Percentiles rank a stretch among this genome's conserved stretches.
Evolutionary conservation across 2,888 invertebrate species (phyloP).

Genomic region (Buathra laborator): DNA sequence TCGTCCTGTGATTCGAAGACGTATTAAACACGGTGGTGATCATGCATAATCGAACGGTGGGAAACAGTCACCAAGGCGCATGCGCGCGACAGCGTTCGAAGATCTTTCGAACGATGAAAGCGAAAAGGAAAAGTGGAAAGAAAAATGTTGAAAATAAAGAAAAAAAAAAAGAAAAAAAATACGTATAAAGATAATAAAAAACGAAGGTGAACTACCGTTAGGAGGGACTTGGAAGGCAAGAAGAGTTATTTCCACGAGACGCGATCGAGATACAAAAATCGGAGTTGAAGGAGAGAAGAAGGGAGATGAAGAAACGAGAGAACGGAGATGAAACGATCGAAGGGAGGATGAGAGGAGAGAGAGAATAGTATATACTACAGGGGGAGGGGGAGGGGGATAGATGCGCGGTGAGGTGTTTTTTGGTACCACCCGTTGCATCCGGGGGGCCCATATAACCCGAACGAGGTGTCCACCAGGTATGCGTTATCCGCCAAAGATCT

Average conservation of each 20-base stretch:
- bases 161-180: conserved; percentile 18
- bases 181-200: conserved; percentile 37
- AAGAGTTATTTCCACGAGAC: conserved; percentile 78
- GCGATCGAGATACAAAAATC: conserved; percentile 69
- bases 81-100: conserved; percentile 7
- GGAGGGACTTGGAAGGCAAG: conserved; percentile 56
- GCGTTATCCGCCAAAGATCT: conserved; percentile 82
- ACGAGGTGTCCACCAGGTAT: conserved; percentile 84
- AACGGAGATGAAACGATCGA: conserved; percentile 48
- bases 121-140: conserved; percentile 11
- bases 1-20: no score
- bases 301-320: conserved; percentile 6
- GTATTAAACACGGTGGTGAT: no score
- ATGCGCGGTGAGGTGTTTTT: conserved; percentile 67
- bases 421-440: conserved; percentile 75
- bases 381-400: conserved; percentile 58
- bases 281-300: conserved; percentile 29
- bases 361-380: conserved; percentile 3
- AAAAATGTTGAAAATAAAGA: not conserved
- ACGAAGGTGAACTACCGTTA: conserved; percentile 70
- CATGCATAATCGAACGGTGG: no score
- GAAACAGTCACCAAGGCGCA: not conserved
- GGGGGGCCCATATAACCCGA: conserved; percentile 82
- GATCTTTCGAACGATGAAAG: conserved; percentile 12
- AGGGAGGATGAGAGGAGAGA: conserved; percentile 44